Evolutionary conservation across 2,113 vertebrate species (phyloP).

Genomic region (Empidonax traillii): DNA sequence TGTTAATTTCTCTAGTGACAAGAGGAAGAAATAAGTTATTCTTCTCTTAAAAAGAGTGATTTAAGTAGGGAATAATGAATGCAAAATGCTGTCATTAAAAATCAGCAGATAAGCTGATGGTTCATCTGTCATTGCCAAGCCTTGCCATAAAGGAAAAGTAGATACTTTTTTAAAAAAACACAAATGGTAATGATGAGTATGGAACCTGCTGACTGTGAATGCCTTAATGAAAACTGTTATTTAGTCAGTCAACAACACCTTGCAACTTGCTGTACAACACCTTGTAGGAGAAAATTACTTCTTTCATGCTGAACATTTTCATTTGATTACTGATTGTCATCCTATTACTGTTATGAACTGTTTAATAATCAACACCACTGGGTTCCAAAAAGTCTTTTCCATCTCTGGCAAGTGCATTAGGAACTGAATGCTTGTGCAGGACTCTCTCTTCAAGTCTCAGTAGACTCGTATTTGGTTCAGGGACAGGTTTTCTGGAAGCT

Average conservation of each 20-base stretch:
- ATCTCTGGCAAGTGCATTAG: neutral
- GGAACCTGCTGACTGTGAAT: neutral
- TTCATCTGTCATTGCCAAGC: slow-evolving; percentile 54
- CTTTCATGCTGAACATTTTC: neutral
- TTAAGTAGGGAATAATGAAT: slow-evolving; percentile 71
- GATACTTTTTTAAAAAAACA: neutral
- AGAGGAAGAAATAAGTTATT: slow-evolving; percentile 61
- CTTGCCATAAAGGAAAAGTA: slow-evolving; percentile 15
- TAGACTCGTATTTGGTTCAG: neutral
- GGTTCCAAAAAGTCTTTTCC: neutral
- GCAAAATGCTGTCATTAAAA: slow-evolving; percentile 62
- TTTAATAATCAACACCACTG: neutral
- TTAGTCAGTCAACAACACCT: neutral
- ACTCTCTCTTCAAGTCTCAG: neutral
- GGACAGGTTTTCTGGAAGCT: neutral
- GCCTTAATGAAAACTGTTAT: neutral
- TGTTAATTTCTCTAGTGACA: slow-evolving; percentile 59
- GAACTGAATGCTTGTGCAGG: rapidly evolving
- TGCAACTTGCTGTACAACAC: neutral
- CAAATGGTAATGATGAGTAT: neutral
- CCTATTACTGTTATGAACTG: neutral
- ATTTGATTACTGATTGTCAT: neutral
- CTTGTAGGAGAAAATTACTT: neutral
- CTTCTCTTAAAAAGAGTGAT: slow-evolving; percentile 33
- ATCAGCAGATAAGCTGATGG: slow-evolving; percentile 59